A percentile compares a stretch with the other conserved stretches of the same genome.
Evolutionary conservation across 2,113 vertebrate species (phyloP).

Genomic region (Hydrochoerus hydrochaeris): DNA sequence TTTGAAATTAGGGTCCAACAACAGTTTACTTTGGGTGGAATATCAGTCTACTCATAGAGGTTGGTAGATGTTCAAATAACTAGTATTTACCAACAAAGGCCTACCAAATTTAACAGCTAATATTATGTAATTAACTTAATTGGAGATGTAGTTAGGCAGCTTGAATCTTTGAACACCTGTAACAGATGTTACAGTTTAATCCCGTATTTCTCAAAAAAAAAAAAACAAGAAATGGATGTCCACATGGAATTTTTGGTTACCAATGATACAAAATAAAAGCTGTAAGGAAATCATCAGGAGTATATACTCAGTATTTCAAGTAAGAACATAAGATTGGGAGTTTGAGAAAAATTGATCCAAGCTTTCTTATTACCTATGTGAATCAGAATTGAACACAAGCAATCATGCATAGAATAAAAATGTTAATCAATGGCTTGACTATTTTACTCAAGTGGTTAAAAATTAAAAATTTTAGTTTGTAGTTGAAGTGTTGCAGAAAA

Average conservation of each 20-base stretch:
- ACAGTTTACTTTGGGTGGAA: constrained; percentile 8
- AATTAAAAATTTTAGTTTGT: constrained; percentile 31
- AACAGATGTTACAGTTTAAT: constrained; percentile 15
- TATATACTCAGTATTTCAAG: constrained; percentile 4
- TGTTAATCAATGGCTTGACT: constrained; percentile 3
- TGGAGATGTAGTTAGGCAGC: not conserved
- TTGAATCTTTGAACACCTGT: constrained; percentile 5
- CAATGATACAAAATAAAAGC: not conserved
- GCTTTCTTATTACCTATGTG: constrained; percentile 29
- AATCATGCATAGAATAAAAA: not conserved
- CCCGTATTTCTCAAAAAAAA: not conserved
- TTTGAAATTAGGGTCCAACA: not conserved
- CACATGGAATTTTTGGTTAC: constrained; percentile 1
- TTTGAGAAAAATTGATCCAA: not conserved
- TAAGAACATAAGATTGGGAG: constrained; percentile 1
- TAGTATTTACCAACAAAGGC: not conserved
- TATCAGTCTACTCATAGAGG: not conserved
- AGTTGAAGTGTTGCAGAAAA: too few species aligned
- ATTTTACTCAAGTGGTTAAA: not conserved
- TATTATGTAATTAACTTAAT: constrained; percentile 28
- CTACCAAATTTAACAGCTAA: not conserved
- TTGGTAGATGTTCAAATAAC: constrained; percentile 12
- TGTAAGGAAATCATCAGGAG: not conserved
- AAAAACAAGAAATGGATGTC: constrained; percentile 43
- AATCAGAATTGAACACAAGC: not conserved